Base-by-base conservation (phyloP, 1,140 invertebrate species). In the Metaphire vulgaris region DNA sequence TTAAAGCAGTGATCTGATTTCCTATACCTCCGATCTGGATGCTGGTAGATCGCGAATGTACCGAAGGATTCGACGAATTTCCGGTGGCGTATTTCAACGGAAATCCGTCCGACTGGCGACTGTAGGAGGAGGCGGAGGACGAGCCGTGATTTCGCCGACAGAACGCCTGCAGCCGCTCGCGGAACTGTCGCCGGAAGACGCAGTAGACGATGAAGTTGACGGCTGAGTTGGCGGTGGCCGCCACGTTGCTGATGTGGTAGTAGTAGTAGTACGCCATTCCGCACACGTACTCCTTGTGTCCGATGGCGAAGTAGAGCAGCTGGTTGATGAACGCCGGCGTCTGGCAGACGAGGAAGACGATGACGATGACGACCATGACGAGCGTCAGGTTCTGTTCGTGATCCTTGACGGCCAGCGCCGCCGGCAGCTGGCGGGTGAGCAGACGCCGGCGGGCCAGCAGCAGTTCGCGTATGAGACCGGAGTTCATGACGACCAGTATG, bases 151-250 rank as follows among this genome's bases (percentile, higher is more conserved):
- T 21, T 28, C 67, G 30, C n/a, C 67, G 2, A 26, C 75, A 76
- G 56, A 76, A 76, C 34, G 75, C 75, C 26, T 41, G 69, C 68
- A 76, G 75, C 2, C 70, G n/a, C n/a, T 15, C 64, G 14, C 77
- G 21, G 56, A 78, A 78, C 1, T 74, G 66, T 26, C 64, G 31
- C 31, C 72, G 33, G 33, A 74, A 78, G 31, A 75, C 32, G 33
- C 68, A 74, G 67, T 78, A 78, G 34, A 78, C 72, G 73, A 78
- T n/a, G 68, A 78, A 78, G 33, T 78, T 69, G 1, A 69, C 72
- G 0, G 67, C 33, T n/a, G 73, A 75, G 32, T 78, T 78, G 68
- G 75, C 26, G 28, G 75, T 28, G 56, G 75, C 29, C 32, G 75
- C 68, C 29, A 78, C 66, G 28, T 74, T 78, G 56, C 73, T 69